Conservation (phyloP, 2,113 vertebrate species). For the Orthonyx spaldingii region DNA sequence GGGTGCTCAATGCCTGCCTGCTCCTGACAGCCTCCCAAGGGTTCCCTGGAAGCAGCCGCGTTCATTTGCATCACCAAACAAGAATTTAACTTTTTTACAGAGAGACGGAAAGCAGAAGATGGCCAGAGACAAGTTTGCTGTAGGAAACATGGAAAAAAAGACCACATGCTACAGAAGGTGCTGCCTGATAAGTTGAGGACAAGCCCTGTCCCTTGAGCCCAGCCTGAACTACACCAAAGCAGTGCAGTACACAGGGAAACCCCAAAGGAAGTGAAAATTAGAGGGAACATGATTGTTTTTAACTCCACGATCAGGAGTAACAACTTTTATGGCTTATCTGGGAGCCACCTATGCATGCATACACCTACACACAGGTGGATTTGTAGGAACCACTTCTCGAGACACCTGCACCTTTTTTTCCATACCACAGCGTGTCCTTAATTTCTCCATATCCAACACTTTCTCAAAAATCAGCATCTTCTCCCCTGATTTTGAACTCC, state of each 20-base stretch:
- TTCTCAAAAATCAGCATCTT: background rate
- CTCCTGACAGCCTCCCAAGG: background rate
- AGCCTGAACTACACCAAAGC: background rate
- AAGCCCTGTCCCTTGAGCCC: background rate
- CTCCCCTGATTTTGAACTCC: accelerated
- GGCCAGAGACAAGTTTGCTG: background rate
- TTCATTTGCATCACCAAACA: background rate
- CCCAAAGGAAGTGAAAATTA: background rate
- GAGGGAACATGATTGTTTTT: background rate
- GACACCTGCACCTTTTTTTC: background rate
- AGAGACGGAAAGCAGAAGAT: background rate
- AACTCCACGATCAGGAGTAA: background rate
- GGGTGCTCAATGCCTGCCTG: background rate
- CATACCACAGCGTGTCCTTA: accelerated
- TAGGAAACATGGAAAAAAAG: background rate
- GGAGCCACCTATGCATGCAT: accelerated
- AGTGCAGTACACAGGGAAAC: background rate
- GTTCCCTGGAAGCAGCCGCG: background rate
- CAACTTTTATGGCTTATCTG: background rate
- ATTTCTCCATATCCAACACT: background rate
- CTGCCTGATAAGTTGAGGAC: background rate
- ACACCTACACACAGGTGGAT: background rate
- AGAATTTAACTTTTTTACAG: background rate
- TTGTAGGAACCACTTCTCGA: background rate
- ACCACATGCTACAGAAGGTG: background rate